Percentiles rank a stretch among this genome's conserved stretches.
These are phyloP conservation scores for Entomobrya multifasciata DNA, from an alignment of 2,888 invertebrate genomes.

Conservation along the genomic window DNA sequence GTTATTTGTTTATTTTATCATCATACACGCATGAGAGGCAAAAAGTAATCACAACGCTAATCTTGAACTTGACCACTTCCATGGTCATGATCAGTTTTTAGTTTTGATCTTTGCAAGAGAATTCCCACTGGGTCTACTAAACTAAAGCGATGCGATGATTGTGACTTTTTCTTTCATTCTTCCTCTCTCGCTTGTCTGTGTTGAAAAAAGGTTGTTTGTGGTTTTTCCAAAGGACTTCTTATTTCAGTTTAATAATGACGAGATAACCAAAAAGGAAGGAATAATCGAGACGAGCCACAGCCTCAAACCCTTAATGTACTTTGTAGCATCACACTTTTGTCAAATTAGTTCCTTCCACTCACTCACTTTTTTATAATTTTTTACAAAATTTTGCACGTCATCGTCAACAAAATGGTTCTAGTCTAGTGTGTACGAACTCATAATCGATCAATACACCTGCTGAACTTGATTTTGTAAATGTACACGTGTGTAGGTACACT, in stretches of 20 bases:
- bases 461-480: not conserved
- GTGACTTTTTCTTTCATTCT: not conserved
- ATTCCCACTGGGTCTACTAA: slow-evolving; percentile 44
- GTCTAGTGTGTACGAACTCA: not conserved
- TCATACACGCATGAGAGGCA: no score
- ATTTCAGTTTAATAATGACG: no score
- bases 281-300: not conserved
- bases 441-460: slow-evolving; percentile 9
- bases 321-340: not conserved
- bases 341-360: slow-evolving; percentile 39
- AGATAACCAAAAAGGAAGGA: not conserved
- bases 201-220: not conserved
- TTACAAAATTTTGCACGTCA: slow-evolving; percentile 11
- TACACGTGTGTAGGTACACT: slow-evolving; percentile 24
- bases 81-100: slow-evolving; percentile 20
- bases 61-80: slow-evolving; percentile 69
- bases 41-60: not conserved
- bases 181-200: not conserved
- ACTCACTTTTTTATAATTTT: no score
- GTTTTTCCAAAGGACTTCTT: slow-evolving; percentile 58
- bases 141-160: not conserved
- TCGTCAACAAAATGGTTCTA: not conserved
- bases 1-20: not conserved
- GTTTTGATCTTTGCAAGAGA: not conserved
- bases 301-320: no score